Evolutionary conservation across 2,797 vertebrate species (phyloP), one percentile per base, ranked within the genome.

Genomic region (Manis javanica): DNA sequence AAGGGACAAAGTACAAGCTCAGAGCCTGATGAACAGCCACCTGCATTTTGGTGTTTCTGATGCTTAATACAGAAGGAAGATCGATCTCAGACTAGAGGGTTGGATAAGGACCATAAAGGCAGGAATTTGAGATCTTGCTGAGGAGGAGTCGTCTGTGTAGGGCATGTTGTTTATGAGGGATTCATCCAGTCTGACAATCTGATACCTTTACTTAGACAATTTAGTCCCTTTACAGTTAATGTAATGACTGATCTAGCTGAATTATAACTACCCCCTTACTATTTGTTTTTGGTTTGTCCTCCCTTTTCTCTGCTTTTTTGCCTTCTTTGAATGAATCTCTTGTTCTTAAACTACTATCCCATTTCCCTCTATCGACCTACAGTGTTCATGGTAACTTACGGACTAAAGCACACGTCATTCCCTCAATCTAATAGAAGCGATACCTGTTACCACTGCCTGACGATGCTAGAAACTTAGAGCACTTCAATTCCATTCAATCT

Each of bases 71-170:
- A 7, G 24, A 18, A 24, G 9, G 42, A 13, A 6, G 1, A 46
- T 0, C 6, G 21, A 7, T 88, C 7, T 63, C 64, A 21, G 26
- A 26, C 18, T 39, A 12, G 26, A 24, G 26, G 51, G 51, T 24
- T 2, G 12, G 9, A 1, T 0, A 46, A n/a, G 51, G 21, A n/a
- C 5, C 2, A 12, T 12, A n/a, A 9, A 0, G 42, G 23, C 15
- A 3, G 16, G 42, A 23, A 12, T 4, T 13, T 37, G 78, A 31
- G 23, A 24, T 23, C 29, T 46, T 26, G 31, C 49, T 49, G 10
- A 34, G 2, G 31, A 79, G 64, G 66, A 3, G 13, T 10, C 2
- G n/a, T n/a, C 19, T 11, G 10, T 4, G 6, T 7, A 21, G 31
- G 37, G 31, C 1, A 0, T 7, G 37, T 8, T 75, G 39, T 34